Percentiles rank a stretch among this genome's conserved stretches.
These are phyloP conservation scores for Neosilurus mollespiculum DNA, from an alignment of 2,797 vertebrate genomes.

Conservation along the genomic window DNA sequence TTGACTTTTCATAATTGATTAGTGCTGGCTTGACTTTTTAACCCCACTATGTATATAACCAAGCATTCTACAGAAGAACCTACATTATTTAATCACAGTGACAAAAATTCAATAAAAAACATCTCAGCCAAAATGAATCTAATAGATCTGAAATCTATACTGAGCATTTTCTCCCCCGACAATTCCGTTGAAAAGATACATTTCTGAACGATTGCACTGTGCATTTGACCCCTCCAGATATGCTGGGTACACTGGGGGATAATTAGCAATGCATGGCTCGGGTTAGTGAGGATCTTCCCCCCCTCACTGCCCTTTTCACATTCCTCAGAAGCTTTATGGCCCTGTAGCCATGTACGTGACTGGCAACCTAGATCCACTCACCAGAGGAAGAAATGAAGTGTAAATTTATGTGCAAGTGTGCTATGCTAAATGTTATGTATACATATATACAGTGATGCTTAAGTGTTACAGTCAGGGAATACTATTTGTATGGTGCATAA, in stretches of 20 bases:
- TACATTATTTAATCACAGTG: background rate
- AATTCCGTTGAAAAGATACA: background rate
- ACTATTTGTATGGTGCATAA: background rate
- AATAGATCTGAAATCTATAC: background rate
- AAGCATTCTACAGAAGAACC: background rate
- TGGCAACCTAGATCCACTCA: conserved; percentile 7
- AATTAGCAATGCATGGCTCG: conserved; percentile 11
- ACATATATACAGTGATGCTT: background rate
- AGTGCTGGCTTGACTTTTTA: background rate
- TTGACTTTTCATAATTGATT: background rate
- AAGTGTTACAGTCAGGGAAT: background rate
- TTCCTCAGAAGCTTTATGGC: background rate
- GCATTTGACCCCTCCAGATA: conserved; percentile 5
- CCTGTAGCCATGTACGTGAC: conserved; percentile 12
- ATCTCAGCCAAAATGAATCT: background rate
- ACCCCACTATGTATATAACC: background rate
- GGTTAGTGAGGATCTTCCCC: background rate
- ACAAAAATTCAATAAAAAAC: background rate
- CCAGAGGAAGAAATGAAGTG: background rate
- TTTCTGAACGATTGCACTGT: background rate
- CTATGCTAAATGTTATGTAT: background rate
- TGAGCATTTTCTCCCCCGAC: background rate
- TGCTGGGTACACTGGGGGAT: background rate
- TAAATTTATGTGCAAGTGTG: background rate
- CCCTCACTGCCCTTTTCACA: background rate